Conservation (phyloP, 1,140 invertebrate species). For the Pogonus chalceus region DNA sequence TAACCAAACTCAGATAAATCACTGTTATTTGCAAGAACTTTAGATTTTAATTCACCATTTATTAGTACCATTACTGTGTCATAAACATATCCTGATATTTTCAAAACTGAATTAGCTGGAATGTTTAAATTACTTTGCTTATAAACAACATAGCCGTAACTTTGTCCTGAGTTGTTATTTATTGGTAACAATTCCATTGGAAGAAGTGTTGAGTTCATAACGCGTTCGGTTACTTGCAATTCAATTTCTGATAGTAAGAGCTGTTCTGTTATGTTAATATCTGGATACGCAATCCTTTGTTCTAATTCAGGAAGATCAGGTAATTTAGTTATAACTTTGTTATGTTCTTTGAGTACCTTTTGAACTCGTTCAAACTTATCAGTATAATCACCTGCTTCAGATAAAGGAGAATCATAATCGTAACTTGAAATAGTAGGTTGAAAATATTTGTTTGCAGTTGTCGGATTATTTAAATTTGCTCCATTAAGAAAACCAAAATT, state of each 20-base stretch:
- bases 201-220: constrained; percentile 15
- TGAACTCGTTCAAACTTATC: constrained; percentile 35
- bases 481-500: constrained; percentile 61
- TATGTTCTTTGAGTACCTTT: constrained; percentile 29
- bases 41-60: constrained; percentile 29
- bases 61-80: constrained; percentile 40
- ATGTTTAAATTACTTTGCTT: constrained; percentile 24
- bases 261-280: constrained; percentile 21
- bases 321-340: constrained; percentile 32
- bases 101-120: constrained; percentile 20
- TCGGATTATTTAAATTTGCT: constrained; percentile 36
- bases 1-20: constrained; percentile 34
- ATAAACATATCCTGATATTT: constrained; percentile 34
- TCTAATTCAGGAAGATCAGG: constrained; percentile 27
- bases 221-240: constrained; percentile 17
- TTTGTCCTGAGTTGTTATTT: constrained; percentile 41
- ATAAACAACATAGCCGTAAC: constrained; percentile 46
- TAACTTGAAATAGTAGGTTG: constrained; percentile 46
- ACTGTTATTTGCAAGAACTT: constrained; percentile 15
- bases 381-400: constrained; percentile 42
- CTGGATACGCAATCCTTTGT: constrained; percentile 27
- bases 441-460: constrained; percentile 28
- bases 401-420: constrained; percentile 44
- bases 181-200: constrained; percentile 45
- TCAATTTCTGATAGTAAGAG: constrained; percentile 29